Percentiles rank a stretch among this genome's conserved stretches.
Evolutionary conservation across 2,113 vertebrate genomes (phyloP).

Genomic region (Platichthys flesus): DNA sequence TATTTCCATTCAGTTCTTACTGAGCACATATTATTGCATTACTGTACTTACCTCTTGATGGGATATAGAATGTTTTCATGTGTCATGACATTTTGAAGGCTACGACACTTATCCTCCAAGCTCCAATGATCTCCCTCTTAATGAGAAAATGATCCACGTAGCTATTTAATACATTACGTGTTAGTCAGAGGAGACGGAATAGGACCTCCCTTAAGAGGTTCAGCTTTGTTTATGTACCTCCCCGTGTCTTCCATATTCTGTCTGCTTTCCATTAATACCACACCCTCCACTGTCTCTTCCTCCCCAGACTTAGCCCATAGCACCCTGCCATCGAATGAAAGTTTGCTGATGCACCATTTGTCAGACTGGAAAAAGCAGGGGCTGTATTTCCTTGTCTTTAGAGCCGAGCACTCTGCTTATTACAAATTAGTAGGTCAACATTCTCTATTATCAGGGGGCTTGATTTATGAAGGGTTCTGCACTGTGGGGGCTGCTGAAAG

Average conservation of each 20-base stretch:
- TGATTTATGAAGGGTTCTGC: constrained; percentile 70
- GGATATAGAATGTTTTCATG: neutral
- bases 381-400: constrained; percentile 44
- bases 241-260: neutral
- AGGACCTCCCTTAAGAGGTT: constrained; percentile 1
- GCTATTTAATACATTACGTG: neutral
- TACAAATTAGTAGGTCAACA: constrained; percentile 79
- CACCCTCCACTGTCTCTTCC: neutral
- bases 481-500: constrained; percentile 68
- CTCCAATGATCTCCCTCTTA: neutral
- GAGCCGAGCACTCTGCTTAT: constrained; percentile 71
- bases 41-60: neutral
- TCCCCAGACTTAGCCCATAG: neutral
- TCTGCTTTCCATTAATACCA: constrained; percentile 13
- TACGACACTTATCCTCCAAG: constrained; percentile 5
- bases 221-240: neutral
- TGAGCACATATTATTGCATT: neutral
- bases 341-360: constrained; percentile 48
- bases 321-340: constrained; percentile 17
- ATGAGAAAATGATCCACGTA: neutral
- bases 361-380: constrained; percentile 35
- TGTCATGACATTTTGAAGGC: neutral
- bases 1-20: neutral
- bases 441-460: constrained; percentile 68
- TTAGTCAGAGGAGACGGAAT: constrained; percentile 9